phyloP scores from a whole-genome alignment of 1,140 invertebrate species.

The Hermatobates lingyangjiaoensis region DNA sequence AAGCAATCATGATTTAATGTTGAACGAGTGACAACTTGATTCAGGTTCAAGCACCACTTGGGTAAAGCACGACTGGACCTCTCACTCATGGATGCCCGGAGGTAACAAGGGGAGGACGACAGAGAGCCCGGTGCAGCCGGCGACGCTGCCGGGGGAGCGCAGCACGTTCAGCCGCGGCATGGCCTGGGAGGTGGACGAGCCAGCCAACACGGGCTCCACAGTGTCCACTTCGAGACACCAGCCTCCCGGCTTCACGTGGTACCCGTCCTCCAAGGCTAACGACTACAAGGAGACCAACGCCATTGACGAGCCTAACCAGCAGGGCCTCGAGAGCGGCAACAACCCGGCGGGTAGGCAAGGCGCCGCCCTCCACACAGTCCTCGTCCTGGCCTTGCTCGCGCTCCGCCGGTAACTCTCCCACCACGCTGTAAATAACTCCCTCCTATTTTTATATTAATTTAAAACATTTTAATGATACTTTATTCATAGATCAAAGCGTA shows the following conservation, averaged over 20 bases:
- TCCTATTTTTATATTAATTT: too few species aligned
- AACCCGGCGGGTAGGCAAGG: too few species aligned
- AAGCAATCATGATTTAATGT: too few species aligned
- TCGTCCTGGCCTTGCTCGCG: too few species aligned
- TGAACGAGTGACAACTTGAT: too few species aligned
- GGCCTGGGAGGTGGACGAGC: background rate
- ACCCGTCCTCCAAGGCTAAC: constrained; percentile 18
- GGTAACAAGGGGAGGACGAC: constrained; percentile 13
- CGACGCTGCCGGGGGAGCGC: constrained; percentile 1
- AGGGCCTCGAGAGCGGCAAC: constrained; percentile 23
- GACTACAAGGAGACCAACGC: constrained; percentile 29
- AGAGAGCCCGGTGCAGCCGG: background rate
- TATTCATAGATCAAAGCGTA: too few species aligned
- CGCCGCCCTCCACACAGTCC: too few species aligned
- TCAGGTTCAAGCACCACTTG: too few species aligned
- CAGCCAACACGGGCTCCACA: constrained; percentile 13
- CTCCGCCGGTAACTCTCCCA: too few species aligned
- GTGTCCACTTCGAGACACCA: constrained; percentile 18
- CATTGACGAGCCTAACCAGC: constrained; percentile 38
- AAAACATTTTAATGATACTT: too few species aligned
- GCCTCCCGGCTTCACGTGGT: constrained; percentile 12
- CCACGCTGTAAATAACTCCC: too few species aligned
- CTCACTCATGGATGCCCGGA: constrained; percentile 12
- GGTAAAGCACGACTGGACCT: constrained; percentile 7
- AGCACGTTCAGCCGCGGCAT: constrained; percentile 16